phyloP scores from a whole-genome alignment of 2,888 invertebrate genomes.

The Pollenia amentaria region DNA sequence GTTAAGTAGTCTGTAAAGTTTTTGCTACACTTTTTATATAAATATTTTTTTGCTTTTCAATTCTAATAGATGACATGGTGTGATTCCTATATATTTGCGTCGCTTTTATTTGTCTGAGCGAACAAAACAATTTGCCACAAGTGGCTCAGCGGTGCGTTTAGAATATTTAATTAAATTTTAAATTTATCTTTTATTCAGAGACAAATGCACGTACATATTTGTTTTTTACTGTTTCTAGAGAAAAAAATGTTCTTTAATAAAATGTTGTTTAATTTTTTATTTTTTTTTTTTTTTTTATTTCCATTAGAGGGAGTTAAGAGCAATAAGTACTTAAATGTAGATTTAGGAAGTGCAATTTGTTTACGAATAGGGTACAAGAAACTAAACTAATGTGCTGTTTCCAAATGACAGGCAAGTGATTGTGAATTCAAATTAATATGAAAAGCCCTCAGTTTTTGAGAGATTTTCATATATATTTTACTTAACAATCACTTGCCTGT shows the following conservation, averaged over 20 bases:
- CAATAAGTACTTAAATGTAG: background rate
- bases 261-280: background rate
- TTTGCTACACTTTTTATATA: constrained; percentile 55
- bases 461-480: too few species aligned
- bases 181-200: constrained; percentile 35
- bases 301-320: background rate
- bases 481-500: too few species aligned
- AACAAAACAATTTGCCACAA: constrained; percentile 73
- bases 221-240: constrained; percentile 4
- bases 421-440: too few species aligned
- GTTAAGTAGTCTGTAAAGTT: constrained; percentile 74
- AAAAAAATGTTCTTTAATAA: background rate
- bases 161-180: constrained; percentile 74
- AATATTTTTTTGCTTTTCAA: constrained; percentile 19
- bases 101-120: constrained; percentile 33
- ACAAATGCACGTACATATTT: constrained; percentile 8
- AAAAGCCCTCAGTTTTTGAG: too few species aligned
- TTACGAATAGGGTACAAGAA: background rate
- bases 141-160: constrained; percentile 73
- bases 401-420: too few species aligned
- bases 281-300: too few species aligned
- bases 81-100: constrained; percentile 67
- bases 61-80: constrained; percentile 65
- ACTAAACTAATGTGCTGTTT: too few species aligned
- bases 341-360: background rate